Evolutionary conservation across 2,888 invertebrate species (phyloP).

Genomic region (Polymixis lichenea): DNA sequence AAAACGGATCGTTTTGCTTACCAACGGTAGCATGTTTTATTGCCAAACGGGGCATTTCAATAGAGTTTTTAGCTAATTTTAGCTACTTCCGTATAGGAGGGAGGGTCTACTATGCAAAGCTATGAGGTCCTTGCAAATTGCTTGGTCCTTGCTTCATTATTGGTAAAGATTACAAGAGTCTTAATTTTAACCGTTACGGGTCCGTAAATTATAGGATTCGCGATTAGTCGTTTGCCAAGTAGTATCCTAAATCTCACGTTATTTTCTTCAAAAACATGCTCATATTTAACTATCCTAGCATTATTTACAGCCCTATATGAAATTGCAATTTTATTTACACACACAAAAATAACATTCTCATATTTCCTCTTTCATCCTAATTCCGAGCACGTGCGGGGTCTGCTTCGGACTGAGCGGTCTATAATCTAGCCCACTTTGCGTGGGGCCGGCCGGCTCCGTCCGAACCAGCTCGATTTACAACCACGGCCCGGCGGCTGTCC

Average conservation of each 20-base stretch:
- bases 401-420: slow-evolving; percentile 39
- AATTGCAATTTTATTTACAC: slow-evolving; percentile 33
- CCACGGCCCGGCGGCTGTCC: slow-evolving; percentile 22
- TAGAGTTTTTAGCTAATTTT: too few species aligned
- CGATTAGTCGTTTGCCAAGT: too few species aligned
- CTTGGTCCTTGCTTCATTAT: too few species aligned
- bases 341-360: slow-evolving; percentile 27
- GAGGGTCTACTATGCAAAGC: too few species aligned
- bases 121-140: too few species aligned
- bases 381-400: slow-evolving; percentile 42
- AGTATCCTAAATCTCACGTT: neutral
- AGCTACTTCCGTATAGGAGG: too few species aligned
- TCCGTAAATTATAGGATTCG: too few species aligned
- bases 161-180: too few species aligned
- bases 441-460: slow-evolving; percentile 3
- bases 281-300: neutral
- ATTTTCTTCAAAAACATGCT: neutral
- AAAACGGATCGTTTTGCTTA: too few species aligned
- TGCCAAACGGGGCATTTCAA: too few species aligned
- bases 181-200: too few species aligned
- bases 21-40: too few species aligned
- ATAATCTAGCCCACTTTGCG: slow-evolving; percentile 55
- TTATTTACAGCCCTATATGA: neutral
- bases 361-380: slow-evolving; percentile 27
- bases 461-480: slow-evolving; percentile 43